Evolutionary conservation across 2,797 vertebrate genomes (phyloP).

Genomic region (Hephaestus fuliginosus): DNA sequence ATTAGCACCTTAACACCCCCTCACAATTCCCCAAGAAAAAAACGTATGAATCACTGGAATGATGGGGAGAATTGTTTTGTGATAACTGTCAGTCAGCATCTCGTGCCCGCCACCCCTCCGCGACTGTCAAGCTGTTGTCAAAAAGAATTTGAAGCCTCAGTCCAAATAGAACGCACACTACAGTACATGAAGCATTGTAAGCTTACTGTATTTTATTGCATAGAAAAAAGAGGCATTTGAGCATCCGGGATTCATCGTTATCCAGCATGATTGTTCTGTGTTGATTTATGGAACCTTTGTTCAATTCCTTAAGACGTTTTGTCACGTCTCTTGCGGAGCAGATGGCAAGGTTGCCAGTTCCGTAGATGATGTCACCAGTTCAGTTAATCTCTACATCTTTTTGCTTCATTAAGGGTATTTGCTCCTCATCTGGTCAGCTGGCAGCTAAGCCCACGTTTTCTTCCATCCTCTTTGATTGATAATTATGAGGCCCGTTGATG

Average conservation of each 20-base stretch:
- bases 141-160: slow-evolving; percentile 29
- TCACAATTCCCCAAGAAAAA: slow-evolving; percentile 42
- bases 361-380: slow-evolving; percentile 35
- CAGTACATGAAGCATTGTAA: background rate
- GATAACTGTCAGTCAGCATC: slow-evolving; percentile 55
- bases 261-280: slow-evolving; percentile 8
- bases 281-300: background rate
- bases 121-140: slow-evolving; percentile 14
- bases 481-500: slow-evolving; percentile 13
- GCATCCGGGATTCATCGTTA: slow-evolving; percentile 8
- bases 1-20: slow-evolving; percentile 57
- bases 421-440: slow-evolving; percentile 39
- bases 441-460: slow-evolving; percentile 18
- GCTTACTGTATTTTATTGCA: background rate
- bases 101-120: slow-evolving; percentile 20
- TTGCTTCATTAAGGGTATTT: slow-evolving; percentile 59
- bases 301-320: slow-evolving; percentile 20
- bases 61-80: slow-evolving; percentile 42
- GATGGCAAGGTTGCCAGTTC: slow-evolving; percentile 38
- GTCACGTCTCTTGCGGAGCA: slow-evolving; percentile 38
- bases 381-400: slow-evolving; percentile 58
- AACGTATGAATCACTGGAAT: slow-evolving; percentile 45
- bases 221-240: background rate
- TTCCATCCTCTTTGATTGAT: slow-evolving; percentile 31
- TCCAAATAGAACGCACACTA: slow-evolving; percentile 20